Evolutionary conservation across 2,797 vertebrate genomes (phyloP).

Genomic region (Champsocephalus esox): DNA sequence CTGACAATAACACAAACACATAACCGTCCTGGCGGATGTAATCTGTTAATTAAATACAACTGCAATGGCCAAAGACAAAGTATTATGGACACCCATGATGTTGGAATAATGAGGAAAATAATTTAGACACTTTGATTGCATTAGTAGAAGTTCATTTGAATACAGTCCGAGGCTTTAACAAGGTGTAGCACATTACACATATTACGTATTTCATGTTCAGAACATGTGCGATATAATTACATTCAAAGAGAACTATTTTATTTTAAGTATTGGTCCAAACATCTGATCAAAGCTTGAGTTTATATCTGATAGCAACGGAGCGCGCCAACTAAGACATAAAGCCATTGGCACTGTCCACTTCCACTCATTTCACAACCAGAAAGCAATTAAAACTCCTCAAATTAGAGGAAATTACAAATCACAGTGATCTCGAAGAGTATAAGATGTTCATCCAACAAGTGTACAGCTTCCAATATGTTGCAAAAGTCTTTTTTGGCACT

Average conservation of each 20-base stretch:
- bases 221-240: conserved; percentile 63
- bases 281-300: conserved; percentile 69
- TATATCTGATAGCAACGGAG: conserved; percentile 53
- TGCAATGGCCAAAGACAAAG: conserved; percentile 11
- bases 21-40: no score
- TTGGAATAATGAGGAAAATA: conserved; percentile 39
- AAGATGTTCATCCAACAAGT: conserved; percentile 44
- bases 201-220: conserved; percentile 43
- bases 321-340: conserved; percentile 54
- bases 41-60: conserved; percentile 7
- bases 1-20: no score
- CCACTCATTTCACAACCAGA: conserved; percentile 59
- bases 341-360: conserved; percentile 59
- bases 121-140: conserved; percentile 45
- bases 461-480: conserved; percentile 60
- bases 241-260: conserved; percentile 53
- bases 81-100: conserved; percentile 7
- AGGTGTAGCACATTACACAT: conserved; percentile 16
- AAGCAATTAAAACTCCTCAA: conserved; percentile 59
- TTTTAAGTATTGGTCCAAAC: conserved; percentile 68
- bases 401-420: conserved; percentile 75
- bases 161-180: conserved; percentile 5
- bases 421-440: conserved; percentile 62
- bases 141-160: conserved; percentile 25
- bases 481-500: conserved; percentile 67